These are phyloP conservation scores for Idaea dimidiata DNA, from an alignment of 2,888 invertebrate genomes.

Conservation along the genomic window DNA sequence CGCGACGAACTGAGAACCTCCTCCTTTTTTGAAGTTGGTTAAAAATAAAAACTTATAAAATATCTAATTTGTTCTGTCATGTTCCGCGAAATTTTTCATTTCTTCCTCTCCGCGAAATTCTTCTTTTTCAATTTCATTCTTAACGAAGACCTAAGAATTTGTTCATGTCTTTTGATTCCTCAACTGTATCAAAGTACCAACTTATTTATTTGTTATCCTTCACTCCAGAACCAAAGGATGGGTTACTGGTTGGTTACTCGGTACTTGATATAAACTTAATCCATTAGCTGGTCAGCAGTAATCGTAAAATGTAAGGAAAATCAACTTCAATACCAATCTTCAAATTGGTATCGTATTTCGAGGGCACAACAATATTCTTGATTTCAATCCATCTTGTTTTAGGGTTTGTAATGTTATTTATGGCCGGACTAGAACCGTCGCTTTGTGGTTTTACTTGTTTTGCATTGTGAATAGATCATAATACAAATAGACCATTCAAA, in stretches of 20 bases:
- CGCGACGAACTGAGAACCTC: too few relatives aligned
- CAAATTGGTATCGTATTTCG: neutral
- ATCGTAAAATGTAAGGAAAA: neutral
- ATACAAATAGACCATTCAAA: too few relatives aligned
- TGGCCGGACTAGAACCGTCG: neutral
- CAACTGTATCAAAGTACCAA: neutral
- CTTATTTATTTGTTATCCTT: neutral
- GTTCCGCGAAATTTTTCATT: too few relatives aligned
- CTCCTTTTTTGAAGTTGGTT: too few relatives aligned
- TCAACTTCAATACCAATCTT: neutral
- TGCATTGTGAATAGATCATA: too few relatives aligned
- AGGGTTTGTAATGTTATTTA: neutral
- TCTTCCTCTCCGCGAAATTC: too few relatives aligned
- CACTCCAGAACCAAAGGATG: neutral
- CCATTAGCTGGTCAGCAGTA: constrained; percentile 1
- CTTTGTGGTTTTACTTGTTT: neutral
- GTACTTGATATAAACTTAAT: constrained; percentile 1
- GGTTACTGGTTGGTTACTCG: neutral
- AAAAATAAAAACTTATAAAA: too few relatives aligned
- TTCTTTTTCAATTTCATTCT: neutral
- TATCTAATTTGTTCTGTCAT: too few relatives aligned
- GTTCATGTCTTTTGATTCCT: neutral
- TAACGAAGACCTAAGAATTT: neutral
- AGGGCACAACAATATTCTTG: neutral
- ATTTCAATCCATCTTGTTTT: neutral